Percentiles rank a stretch among this genome's conserved stretches.
phyloP scores from a whole-genome alignment of 2,888 invertebrate species.

The Sesamia inferens region DNA sequence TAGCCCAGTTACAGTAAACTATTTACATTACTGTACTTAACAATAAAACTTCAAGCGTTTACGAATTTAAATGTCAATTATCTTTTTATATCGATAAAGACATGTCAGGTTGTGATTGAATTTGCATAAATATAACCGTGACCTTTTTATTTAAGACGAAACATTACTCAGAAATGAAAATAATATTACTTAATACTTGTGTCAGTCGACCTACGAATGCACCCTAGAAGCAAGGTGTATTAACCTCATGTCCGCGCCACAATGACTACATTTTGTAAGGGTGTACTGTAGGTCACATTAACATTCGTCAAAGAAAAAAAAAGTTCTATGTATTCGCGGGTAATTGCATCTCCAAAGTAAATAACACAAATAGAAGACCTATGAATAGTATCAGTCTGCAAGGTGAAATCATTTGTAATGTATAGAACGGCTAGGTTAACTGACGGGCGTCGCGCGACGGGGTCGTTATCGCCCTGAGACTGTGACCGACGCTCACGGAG shows the following conservation, averaged over 20 bases:
- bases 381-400: constrained; percentile 42
- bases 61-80: constrained; percentile 6
- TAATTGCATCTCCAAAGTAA: constrained; percentile 35
- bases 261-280: constrained; percentile 71
- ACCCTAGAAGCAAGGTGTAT: constrained; percentile 81
- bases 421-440: constrained; percentile 65
- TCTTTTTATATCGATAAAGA: neutral
- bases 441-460: constrained; percentile 62
- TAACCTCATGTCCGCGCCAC: constrained; percentile 77
- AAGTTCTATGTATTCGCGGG: constrained; percentile 41
- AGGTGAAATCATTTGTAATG: constrained; percentile 54
- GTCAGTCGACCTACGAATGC: constrained; percentile 71
- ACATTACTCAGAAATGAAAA: constrained; percentile 18
- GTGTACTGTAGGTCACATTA: constrained; percentile 64
- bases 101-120: neutral
- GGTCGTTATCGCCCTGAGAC: constrained; percentile 71
- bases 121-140: constrained; percentile 12
- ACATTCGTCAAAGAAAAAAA: constrained; percentile 43
- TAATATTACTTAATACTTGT: constrained; percentile 42
- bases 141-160: constrained; percentile 18
- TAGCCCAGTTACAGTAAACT: neutral
- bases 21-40: no score
- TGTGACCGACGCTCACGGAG: constrained; percentile 66
- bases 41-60: neutral
- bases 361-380: constrained; percentile 30